These are phyloP conservation scores for Philypnodon macrostomus DNA, from an alignment of 2,797 vertebrate species.

Conservation along the genomic window DNA sequence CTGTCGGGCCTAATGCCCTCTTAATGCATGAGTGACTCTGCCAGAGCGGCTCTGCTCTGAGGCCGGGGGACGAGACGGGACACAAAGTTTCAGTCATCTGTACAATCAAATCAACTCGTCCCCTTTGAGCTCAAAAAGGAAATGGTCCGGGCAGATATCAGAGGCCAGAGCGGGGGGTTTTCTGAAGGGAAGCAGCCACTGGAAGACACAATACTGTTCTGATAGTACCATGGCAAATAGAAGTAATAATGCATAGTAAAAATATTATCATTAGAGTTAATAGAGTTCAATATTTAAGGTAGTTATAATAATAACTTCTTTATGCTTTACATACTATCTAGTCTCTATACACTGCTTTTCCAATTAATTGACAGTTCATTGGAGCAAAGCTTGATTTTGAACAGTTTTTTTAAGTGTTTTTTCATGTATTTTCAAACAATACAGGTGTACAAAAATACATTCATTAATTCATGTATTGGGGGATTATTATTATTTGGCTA, in stretches of 20 bases:
- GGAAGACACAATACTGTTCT: conserved; percentile 37
- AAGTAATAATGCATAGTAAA: conserved; percentile 4
- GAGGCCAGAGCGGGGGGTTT: conserved; percentile 27
- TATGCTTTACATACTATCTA: too few relatives aligned
- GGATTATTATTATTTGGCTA: too few relatives aligned
- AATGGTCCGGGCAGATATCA: conserved; percentile 48
- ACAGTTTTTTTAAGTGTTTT: too few relatives aligned
- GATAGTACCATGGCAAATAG: conserved; percentile 20
- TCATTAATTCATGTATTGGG: too few relatives aligned
- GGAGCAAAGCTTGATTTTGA: too few relatives aligned
- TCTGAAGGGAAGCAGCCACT: conserved; percentile 48
- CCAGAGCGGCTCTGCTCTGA: conserved; percentile 43
- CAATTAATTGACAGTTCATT: too few relatives aligned
- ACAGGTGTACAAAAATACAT: too few relatives aligned
- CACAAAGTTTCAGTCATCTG: conserved; percentile 66
- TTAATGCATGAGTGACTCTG: conserved; percentile 61
- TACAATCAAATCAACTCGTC: conserved; percentile 68
- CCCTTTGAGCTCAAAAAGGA: conserved; percentile 47
- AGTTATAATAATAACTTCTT: too few relatives aligned
- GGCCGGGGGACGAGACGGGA: conserved; percentile 51
- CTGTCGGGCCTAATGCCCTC: conserved; percentile 51
- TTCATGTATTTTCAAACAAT: too few relatives aligned
- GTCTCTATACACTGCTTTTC: too few relatives aligned
- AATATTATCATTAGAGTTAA: too few relatives aligned
- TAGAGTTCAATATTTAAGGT: too few relatives aligned